Evolutionary conservation across 2,888 invertebrate species (phyloP).

Genomic region (Pseudoips prasinana): DNA sequence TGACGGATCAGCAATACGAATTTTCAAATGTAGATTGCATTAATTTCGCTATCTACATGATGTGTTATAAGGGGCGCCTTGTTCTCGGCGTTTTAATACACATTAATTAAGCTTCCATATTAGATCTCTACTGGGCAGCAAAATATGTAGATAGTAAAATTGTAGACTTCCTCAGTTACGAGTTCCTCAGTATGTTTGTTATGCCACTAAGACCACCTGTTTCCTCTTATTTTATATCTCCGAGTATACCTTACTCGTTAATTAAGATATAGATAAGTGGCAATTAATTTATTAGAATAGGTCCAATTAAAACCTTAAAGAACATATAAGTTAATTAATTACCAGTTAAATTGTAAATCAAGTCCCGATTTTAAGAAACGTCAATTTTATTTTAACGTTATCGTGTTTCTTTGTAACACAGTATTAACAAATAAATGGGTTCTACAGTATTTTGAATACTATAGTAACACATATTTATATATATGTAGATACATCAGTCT

Average conservation of each 20-base stretch:
- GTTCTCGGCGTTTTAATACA: too few species aligned
- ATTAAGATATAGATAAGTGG: slow-evolving; percentile 45
- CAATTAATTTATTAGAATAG: slow-evolving; percentile 41
- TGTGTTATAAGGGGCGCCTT: too few species aligned
- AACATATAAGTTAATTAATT: slow-evolving; percentile 35
- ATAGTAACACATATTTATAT: too few species aligned
- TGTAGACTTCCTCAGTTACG: slow-evolving; percentile 22
- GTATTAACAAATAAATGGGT: too few species aligned
- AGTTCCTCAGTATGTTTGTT: slow-evolving; percentile 17
- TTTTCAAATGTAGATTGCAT: too few species aligned
- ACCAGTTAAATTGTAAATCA: slow-evolving; percentile 34
- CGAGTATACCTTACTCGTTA: slow-evolving; percentile 37
- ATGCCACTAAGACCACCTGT: slow-evolving; percentile 33
- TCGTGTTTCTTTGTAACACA: too few species aligned
- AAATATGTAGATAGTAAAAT: slow-evolving; percentile 19
- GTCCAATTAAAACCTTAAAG: slow-evolving; percentile 40
- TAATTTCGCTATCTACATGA: too few species aligned
- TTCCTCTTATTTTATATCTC: slow-evolving; percentile 35
- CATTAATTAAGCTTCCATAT: slow-evolving; percentile 18
- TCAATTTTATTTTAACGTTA: too few species aligned
- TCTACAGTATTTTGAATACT: too few species aligned
- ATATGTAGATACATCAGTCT: too few species aligned
- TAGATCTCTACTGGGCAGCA: slow-evolving; percentile 16
- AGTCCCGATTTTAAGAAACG: too few species aligned
- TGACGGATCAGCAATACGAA: too few species aligned